Evolutionary conservation across 92 coral and sea anemone species (phyloP).

Genomic region (Bergia puertoricense): DNA sequence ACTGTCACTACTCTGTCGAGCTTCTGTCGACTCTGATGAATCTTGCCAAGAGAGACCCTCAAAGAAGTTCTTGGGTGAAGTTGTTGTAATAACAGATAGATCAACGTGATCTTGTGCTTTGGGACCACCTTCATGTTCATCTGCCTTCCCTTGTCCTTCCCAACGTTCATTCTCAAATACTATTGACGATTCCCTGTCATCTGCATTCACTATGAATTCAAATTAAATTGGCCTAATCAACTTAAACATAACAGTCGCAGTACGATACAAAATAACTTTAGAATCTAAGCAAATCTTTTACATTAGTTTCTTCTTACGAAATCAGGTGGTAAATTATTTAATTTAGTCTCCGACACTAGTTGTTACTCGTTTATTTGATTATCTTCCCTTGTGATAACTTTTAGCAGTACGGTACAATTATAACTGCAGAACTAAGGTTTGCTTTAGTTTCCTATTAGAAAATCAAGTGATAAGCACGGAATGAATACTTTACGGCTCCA

Average conservation of each 20-base stretch:
- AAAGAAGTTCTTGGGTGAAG: conserved; percentile 13
- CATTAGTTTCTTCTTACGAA: no score
- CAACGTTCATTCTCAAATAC: conserved; percentile 60
- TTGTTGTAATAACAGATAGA: not conserved
- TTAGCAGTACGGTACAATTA: no score
- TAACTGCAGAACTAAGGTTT: no score
- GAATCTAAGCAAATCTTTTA: no score
- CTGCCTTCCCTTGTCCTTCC: conserved; percentile 24
- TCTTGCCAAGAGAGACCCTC: conserved; percentile 34
- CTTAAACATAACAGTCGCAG: not conserved
- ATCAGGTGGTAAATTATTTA: no score
- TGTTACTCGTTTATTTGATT: no score
- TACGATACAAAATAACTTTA: no score
- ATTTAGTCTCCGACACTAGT: no score
- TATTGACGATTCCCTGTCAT: conserved; percentile 85
- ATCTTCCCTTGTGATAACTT: no score
- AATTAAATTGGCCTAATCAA: not conserved
- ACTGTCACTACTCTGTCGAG: conserved; percentile 54
- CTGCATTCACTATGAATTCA: conserved; percentile 70
- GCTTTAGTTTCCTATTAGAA: no score
- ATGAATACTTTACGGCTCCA: no score
- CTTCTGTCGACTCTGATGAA: conserved; percentile 14
- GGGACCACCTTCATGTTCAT: conserved; percentile 26
- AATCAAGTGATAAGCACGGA: no score
- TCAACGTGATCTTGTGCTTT: not conserved